phyloP scores from a whole-genome alignment of 1,140 invertebrate species.

The Trichoplusia ni region DNA sequence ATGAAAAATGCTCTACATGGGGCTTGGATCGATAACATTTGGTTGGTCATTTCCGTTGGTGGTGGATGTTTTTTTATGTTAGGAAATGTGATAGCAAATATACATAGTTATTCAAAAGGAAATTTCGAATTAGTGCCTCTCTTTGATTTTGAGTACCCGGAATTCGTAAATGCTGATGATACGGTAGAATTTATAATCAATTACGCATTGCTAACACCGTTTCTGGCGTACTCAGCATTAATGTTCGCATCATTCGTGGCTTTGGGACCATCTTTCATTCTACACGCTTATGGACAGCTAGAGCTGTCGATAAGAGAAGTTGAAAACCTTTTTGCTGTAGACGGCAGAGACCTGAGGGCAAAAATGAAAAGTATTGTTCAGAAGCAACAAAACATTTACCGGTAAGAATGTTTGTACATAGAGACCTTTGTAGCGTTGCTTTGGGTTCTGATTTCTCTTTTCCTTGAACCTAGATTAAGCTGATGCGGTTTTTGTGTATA shows the following conservation, averaged over 20 bases:
- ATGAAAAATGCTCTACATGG: constrained; percentile 43
- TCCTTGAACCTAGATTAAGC: not conserved
- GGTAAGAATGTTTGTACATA: constrained; percentile 32
- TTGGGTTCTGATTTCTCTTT: not conserved
- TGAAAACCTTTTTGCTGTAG: constrained; percentile 34
- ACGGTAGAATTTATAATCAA: constrained; percentile 15
- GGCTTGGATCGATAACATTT: constrained; percentile 37
- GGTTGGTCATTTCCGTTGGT: constrained; percentile 34
- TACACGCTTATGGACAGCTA: constrained; percentile 56
- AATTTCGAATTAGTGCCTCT: constrained; percentile 46
- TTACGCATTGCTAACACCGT: constrained; percentile 36
- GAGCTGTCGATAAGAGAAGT: constrained; percentile 44
- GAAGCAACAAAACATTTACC: constrained; percentile 37
- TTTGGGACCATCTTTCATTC: constrained; percentile 49
- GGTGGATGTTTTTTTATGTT: constrained; percentile 37
- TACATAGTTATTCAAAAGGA: constrained; percentile 35
- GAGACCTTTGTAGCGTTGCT: not conserved
- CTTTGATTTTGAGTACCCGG: constrained; percentile 52
- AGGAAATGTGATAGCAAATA: constrained; percentile 35
- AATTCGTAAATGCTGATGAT: constrained; percentile 41
- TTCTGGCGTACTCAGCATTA: constrained; percentile 33
- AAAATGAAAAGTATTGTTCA: constrained; percentile 40
- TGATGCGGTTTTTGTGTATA: not conserved
- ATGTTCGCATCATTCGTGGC: constrained; percentile 47
- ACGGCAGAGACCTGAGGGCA: constrained; percentile 14